Evolutionary conservation across 2,113 vertebrate species (phyloP), one percentile per base, ranked within the genome.

Genomic region (Pelecanoides urinatrix): DNA sequence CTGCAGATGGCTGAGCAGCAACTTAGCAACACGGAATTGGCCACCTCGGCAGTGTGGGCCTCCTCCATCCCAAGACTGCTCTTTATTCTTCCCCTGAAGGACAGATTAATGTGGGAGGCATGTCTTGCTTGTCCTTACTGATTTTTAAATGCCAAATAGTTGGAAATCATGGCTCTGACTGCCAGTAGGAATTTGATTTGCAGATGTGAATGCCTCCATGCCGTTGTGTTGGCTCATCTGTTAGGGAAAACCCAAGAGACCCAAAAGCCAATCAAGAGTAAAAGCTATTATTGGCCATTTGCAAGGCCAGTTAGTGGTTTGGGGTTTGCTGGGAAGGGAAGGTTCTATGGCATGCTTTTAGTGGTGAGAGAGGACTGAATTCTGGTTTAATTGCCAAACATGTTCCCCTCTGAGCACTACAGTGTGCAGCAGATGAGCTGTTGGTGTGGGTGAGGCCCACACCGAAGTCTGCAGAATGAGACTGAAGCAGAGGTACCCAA

Each of bases 161-260:
- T 87, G 66, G 84, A 76, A 91, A 86, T 66, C 16, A 7, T 11
- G 25, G 10, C 53, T 84, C 34, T 71, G 68, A 72, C 34, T 73
- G 9, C 76, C 29, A 7, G 38, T 21, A 91, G 66, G 55, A 94
- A 22, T 30, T 70, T 25, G 10, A 50, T 75, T 77, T 91, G 77
- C 12, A 27, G 42, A 47, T 85, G 29, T 29, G 66, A 62, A 44
- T 80, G 56, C 29, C 20, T 73, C 29, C 32, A 86, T 5, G 4
- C 0, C 0, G 0, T 36, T 34, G 23, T n/a, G 59, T 67, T 84
- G 59, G 19, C 49, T 87, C 45, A 32, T 75, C 45, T 94, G 38
- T 21, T 22, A 25, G 73, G 45, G 91, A 87, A 94, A 82, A 68
- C 84, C 40, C 84, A 25, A 34, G 77, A 65, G 71, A 50, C 38